A percentile compares a stretch with the other conserved stretches of the same genome.
These are phyloP conservation scores for Glyphotaelius pellucidus DNA, from an alignment of 2,888 invertebrate genomes.

Conservation along the genomic window DNA sequence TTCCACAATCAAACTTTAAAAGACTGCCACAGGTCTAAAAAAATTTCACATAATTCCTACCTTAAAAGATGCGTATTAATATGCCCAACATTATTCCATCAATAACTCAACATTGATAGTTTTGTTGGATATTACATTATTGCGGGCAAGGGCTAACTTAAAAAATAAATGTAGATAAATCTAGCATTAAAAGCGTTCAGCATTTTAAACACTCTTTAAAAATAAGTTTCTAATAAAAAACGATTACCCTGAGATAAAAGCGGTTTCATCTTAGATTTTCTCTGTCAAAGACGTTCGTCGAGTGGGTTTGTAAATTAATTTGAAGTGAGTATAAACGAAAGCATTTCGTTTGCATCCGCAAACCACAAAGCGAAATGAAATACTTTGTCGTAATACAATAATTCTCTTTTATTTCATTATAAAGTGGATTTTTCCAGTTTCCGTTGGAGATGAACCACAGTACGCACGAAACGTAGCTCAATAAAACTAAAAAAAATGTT, in stretches of 20 bases:
- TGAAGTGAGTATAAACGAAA: neutral
- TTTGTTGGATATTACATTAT: too few relatives aligned
- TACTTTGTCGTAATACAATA: neutral
- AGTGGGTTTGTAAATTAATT: neutral
- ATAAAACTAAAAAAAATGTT: conserved; percentile 32
- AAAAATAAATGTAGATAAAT: neutral
- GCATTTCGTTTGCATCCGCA: neutral
- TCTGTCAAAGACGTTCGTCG: neutral
- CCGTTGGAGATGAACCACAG: neutral
- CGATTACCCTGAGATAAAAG: neutral
- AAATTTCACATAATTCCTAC: too few relatives aligned
- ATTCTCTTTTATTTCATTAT: neutral
- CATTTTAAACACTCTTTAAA: neutral
- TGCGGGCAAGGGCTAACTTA: too few relatives aligned
- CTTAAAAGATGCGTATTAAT: too few relatives aligned
- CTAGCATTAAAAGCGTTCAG: neutral
- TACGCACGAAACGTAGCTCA: neutral
- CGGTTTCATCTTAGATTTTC: neutral
- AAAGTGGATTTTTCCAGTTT: neutral
- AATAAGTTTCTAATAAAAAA: neutral
- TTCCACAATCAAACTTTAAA: too few relatives aligned
- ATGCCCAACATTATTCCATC: too few relatives aligned
- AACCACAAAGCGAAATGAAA: neutral
- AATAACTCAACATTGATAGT: too few relatives aligned
- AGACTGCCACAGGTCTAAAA: too few relatives aligned